These are phyloP conservation scores for Hirudo medicinalis DNA, from an alignment of 1,140 invertebrate genomes.

Conservation along the genomic window DNA sequence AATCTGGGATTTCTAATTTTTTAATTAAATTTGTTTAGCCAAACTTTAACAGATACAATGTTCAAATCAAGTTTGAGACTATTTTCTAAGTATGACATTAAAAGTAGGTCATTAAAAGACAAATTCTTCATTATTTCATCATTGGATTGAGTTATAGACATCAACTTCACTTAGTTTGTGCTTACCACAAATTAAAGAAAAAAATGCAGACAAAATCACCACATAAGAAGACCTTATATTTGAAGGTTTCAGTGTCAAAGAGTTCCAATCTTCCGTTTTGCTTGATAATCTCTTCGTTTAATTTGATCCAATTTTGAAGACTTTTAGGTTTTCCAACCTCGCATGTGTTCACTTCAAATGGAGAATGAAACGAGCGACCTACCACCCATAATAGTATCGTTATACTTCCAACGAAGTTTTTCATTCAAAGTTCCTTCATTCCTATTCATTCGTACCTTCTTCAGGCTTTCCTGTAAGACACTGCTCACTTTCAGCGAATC, in stretches of 20 bases:
- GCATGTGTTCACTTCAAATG: neutral
- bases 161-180: no score
- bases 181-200: no score
- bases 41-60: no score
- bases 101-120: no score
- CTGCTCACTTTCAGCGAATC: neutral
- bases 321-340: neutral
- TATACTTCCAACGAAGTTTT: neutral
- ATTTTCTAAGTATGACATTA: no score
- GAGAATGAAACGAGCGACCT: neutral
- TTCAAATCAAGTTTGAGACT: no score
- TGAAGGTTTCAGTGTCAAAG: neutral
- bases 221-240: neutral
- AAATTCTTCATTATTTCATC: no score
- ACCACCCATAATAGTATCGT: neutral
- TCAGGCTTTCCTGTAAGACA: neutral
- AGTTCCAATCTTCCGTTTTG: neutral
- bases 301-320: neutral
- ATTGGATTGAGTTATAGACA: no score
- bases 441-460: conserved; percentile 2
- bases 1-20: no score
- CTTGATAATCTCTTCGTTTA: neutral
- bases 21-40: no score
- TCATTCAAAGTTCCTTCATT: neutral
- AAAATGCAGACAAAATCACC: no score